A percentile compares a stretch with the other conserved stretches of the same genome.
These are phyloP conservation scores for Mystacides longicornis DNA, from an alignment of 2,888 invertebrate species.

Conservation along the genomic window DNA sequence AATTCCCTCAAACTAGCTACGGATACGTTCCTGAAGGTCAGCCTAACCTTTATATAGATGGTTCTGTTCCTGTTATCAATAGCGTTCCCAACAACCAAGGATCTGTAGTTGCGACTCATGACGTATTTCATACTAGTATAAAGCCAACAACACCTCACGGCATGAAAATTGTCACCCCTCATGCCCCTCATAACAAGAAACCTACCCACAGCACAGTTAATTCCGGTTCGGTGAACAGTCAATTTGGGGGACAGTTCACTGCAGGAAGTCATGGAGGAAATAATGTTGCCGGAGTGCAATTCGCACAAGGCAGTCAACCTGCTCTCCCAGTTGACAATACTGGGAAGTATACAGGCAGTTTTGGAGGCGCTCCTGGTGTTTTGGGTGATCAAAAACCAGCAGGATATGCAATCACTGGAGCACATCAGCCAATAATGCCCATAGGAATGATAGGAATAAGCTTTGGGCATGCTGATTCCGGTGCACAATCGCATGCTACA, in stretches of 20 bases:
- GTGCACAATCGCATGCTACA: no score
- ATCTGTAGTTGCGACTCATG: background rate
- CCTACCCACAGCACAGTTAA: background rate
- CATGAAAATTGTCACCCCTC: background rate
- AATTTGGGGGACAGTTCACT: background rate
- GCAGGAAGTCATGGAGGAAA: background rate
- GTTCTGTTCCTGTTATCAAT: background rate
- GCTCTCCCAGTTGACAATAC: no score
- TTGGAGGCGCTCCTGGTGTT: conserved; percentile 34
- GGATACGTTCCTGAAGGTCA: background rate
- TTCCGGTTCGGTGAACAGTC: background rate
- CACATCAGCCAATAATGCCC: background rate
- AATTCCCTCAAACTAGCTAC: background rate
- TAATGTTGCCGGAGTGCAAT: background rate
- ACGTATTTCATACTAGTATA: no score
- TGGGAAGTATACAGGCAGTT: conserved; percentile 31
- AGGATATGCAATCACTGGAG: conserved; percentile 11
- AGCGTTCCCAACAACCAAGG: background rate
- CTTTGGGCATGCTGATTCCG: no score
- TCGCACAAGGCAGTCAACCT: no score
- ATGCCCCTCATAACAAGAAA: no score
- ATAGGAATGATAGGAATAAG: no score
- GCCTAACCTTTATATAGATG: background rate
- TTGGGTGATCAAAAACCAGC: conserved; percentile 28
- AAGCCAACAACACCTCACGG: background rate